Percentiles rank a stretch among this genome's conserved stretches.
Evolutionary conservation across 2,888 invertebrate species (phyloP).

Genomic region (Drosophila atroscutellata): DNA sequence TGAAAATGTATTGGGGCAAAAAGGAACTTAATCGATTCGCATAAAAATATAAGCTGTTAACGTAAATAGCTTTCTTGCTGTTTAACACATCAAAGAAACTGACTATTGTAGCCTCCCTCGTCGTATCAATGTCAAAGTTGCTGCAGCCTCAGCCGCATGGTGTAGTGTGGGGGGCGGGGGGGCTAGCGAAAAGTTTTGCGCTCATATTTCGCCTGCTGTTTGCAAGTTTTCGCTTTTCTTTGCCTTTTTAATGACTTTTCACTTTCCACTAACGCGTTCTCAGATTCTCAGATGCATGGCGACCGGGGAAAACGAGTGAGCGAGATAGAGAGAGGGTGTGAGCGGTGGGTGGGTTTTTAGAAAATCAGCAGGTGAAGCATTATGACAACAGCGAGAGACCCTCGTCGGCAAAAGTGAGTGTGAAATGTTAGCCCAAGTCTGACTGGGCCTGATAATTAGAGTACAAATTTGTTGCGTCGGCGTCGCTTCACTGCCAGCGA

Average conservation of each 20-base stretch:
- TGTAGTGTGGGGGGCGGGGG: background rate
- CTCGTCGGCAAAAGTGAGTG: conserved; percentile 71
- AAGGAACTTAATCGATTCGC: conserved; percentile 23
- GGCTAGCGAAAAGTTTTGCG: conserved; percentile 35
- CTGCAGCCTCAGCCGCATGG: conserved; percentile 14
- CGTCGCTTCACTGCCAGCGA: conserved; percentile 73
- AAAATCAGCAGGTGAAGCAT: conserved; percentile 52
- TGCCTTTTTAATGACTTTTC: conserved; percentile 73
- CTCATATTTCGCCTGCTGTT: conserved; percentile 67
- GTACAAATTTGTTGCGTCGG: conserved; percentile 69
- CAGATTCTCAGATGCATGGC: conserved; percentile 68
- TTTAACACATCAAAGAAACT: conserved; percentile 22
- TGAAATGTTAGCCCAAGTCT: conserved; percentile 60
- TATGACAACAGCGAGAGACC: conserved; percentile 57
- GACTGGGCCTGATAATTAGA: conserved; percentile 66
- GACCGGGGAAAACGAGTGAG: conserved; percentile 13
- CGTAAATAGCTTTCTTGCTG: conserved; percentile 25
- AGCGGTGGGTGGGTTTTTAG: conserved; percentile 8
- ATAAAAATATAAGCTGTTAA: conserved; percentile 28
- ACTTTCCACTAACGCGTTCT: conserved; percentile 73
- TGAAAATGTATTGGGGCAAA: background rate
- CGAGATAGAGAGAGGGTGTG: background rate
- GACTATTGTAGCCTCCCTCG: conserved; percentile 41
- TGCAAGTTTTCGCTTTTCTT: conserved; percentile 75
- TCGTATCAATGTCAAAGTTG: conserved; percentile 58